These are phyloP conservation scores for Shinisaurus crocodilurus DNA, from an alignment of 2,113 vertebrate species.

Conservation along the genomic window DNA sequence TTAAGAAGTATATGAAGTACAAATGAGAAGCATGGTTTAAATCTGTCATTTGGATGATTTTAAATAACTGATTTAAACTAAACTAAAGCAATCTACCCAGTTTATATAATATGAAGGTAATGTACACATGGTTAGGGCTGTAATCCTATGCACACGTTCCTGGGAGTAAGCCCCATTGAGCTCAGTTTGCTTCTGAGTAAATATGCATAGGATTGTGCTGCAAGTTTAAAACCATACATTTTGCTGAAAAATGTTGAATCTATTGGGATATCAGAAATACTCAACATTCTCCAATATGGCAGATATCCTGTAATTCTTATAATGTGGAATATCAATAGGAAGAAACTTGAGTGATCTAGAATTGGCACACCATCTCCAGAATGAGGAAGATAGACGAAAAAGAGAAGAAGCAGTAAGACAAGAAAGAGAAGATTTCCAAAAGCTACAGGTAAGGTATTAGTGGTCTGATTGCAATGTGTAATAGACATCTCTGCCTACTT, in stretches of 20 bases:
- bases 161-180: neutral
- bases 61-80: neutral
- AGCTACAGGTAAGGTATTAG: slow-evolving; percentile 83
- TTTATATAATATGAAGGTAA: neutral
- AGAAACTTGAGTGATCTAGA: slow-evolving; percentile 75
- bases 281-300: neutral
- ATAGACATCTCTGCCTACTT: too few relatives aligned
- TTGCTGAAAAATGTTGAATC: neutral
- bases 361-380: slow-evolving; percentile 85
- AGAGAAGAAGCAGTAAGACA: slow-evolving; percentile 74
- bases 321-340: slow-evolving; percentile 49
- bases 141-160: neutral
- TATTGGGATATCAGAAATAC: neutral
- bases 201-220: neutral
- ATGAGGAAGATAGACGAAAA: slow-evolving; percentile 81
- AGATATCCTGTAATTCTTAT: neutral
- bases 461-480: neutral
- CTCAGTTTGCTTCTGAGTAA: neutral
- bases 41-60: neutral
- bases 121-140: neutral
- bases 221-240: neutral
- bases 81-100: neutral
- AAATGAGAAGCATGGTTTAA: neutral
- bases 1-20: neutral
- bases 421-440: slow-evolving; percentile 87